Conservation (phyloP, 2,797 vertebrate species). For the Cygnus olor region DNA sequence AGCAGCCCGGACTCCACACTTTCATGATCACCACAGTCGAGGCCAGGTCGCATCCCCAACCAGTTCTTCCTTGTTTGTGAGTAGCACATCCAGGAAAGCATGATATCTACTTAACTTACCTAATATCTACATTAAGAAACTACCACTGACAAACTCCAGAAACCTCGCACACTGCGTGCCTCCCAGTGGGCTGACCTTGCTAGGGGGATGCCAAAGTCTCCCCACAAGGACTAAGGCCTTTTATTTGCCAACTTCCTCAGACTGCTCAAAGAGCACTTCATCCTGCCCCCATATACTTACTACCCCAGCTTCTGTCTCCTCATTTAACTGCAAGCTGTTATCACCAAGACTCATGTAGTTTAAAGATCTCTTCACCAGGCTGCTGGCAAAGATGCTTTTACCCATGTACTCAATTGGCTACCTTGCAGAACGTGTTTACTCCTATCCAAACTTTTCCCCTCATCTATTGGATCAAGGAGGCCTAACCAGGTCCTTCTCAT, state of each 20-base stretch:
- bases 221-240: not conserved
- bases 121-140: not conserved
- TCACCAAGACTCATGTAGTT: not conserved
- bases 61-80: not conserved
- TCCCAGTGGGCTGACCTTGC: not conserved
- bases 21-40: not conserved
- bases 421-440: not conserved
- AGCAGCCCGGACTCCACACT: not conserved
- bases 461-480: rapidly evolving
- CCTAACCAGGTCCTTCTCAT: not conserved
- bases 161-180: not conserved
- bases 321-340: not conserved
- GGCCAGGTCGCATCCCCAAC: not conserved
- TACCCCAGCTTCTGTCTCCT: not conserved
- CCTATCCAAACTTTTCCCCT: not conserved
- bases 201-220: not conserved
- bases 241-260: not conserved
- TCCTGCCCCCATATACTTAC: not conserved
- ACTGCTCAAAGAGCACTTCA: not conserved
- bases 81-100: not conserved
- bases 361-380: not conserved
- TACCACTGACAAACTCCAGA: not conserved
- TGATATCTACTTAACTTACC: rapidly evolving
- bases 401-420: not conserved
- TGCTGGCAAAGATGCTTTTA: not conserved